phyloP scores from a whole-genome alignment of 2,113 vertebrate species.

The Brachypteracias leptosomus region DNA sequence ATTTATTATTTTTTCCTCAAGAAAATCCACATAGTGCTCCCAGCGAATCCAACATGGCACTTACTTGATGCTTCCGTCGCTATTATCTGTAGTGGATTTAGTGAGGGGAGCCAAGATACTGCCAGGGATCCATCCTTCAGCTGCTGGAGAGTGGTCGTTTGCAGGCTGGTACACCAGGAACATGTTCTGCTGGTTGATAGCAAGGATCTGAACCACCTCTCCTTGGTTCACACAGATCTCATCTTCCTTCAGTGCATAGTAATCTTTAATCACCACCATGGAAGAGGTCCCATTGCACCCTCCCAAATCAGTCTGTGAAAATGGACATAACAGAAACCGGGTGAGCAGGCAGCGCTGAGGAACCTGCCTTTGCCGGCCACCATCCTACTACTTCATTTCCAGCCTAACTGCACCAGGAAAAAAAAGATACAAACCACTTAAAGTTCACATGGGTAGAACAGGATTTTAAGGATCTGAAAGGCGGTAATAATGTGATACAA shows the following conservation, averaged over 20 bases:
- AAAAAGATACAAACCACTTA: background rate
- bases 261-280: slow-evolving; percentile 94
- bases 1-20: slow-evolving; percentile 62
- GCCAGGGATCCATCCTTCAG: slow-evolving; percentile 98
- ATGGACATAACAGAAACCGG: slow-evolving; percentile 18
- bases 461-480: background rate
- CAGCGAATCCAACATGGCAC: slow-evolving; percentile 81
- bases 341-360: background rate
- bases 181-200: slow-evolving; percentile 98
- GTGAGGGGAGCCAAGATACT: slow-evolving; percentile 85
- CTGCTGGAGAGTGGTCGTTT: slow-evolving; percentile 88
- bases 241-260: slow-evolving; percentile 97
- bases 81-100: slow-evolving; percentile 87
- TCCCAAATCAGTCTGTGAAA: slow-evolving; percentile 79
- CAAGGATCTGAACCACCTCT: slow-evolving; percentile 93
- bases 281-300: slow-evolving; percentile 91
- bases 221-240: slow-evolving; percentile 95
- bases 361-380: background rate
- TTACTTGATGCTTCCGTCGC: slow-evolving; percentile 98
- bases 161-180: slow-evolving; percentile 93
- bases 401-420: background rate
- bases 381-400: background rate
- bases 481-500: background rate
- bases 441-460: background rate
- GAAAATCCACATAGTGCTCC: slow-evolving; percentile 80